Conservation (phyloP, 2,113 vertebrate species). For the Dasypus novemcinctus region DNA sequence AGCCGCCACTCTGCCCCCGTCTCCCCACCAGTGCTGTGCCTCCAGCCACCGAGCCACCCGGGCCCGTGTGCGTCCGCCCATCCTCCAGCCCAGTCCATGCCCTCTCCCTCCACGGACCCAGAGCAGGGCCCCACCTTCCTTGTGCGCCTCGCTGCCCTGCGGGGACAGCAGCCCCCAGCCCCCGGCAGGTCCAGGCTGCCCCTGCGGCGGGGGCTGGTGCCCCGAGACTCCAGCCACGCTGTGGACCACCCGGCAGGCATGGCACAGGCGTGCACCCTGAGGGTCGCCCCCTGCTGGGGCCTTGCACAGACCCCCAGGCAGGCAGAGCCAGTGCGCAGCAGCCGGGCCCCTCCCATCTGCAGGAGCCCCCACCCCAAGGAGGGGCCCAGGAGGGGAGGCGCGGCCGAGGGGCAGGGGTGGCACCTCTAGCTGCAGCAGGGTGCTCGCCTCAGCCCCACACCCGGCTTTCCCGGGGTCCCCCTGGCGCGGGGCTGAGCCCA, state of each 20-base stretch:
- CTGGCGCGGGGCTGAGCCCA: too few relatives aligned
- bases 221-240: too few relatives aligned
- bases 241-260: too few relatives aligned
- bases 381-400: not conserved
- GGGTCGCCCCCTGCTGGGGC: not conserved
- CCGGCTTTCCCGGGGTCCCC: too few relatives aligned
- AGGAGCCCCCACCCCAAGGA: not conserved
- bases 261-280: not conserved
- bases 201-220: not conserved
- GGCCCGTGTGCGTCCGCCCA: accelerated
- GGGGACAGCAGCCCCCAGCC: not conserved
- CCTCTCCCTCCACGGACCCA: not conserved
- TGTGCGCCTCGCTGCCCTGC: not conserved
- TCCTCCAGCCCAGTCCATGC: not conserved
- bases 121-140: too few relatives aligned
- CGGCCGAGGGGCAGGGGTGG: too few relatives aligned
- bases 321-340: not conserved
- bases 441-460: too few relatives aligned
- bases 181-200: not conserved
- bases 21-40: too few relatives aligned
- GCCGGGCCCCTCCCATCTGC: not conserved
- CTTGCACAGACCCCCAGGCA: not conserved
- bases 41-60: not conserved
- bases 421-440: too few relatives aligned
- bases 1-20: not conserved